Evolutionary conservation across 1,140 invertebrate species (phyloP).

Genomic region (Eubasilissa regina): DNA sequence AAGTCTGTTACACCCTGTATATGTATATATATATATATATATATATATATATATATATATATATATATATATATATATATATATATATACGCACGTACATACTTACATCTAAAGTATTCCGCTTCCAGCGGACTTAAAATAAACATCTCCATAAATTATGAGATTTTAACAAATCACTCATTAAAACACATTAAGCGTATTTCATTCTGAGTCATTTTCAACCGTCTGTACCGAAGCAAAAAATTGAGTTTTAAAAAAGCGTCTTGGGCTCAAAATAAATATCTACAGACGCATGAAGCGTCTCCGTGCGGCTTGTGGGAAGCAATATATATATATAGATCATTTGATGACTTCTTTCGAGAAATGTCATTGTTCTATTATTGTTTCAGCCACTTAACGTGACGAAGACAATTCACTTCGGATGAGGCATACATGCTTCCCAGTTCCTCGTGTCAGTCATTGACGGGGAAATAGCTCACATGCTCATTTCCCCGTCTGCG

Average conservation of each 20-base stretch:
- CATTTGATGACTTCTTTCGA: neutral
- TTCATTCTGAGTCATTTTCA: neutral
- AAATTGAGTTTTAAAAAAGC: neutral
- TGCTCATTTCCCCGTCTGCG: no score
- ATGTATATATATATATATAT: no score
- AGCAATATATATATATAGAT: neutral
- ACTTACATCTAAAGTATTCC: no score
- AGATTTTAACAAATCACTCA: slow-evolving; percentile 1
- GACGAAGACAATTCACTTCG: neutral
- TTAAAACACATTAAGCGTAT: neutral
- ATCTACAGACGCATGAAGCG: neutral
- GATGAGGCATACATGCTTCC: neutral
- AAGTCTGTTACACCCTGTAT: no score
- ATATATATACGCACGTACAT: no score
- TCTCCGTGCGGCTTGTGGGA: neutral
- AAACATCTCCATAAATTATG: neutral
- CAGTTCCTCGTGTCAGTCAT: neutral
- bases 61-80: no score
- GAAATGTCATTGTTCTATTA: slow-evolving; percentile 9
- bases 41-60: no score
- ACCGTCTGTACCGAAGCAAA: neutral
- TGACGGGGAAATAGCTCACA: neutral
- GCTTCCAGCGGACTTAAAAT: no score
- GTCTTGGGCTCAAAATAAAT: neutral
- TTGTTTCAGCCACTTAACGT: neutral